Evolutionary conservation across 2,113 vertebrate genomes (phyloP).

Genomic region (Chrysemys picta): DNA sequence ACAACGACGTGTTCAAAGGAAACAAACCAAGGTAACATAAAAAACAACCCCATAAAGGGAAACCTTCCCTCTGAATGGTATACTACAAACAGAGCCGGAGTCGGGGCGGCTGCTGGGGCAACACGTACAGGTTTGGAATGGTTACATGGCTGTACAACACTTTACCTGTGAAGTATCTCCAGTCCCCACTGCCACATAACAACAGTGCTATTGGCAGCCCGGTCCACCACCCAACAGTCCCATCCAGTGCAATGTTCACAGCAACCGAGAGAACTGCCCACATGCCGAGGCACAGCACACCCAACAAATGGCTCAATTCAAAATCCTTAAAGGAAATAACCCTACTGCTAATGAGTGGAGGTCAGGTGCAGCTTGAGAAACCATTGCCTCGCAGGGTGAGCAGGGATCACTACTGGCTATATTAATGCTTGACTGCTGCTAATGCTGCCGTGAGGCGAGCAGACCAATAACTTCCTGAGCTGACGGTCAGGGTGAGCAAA

Average conservation of each 20-base stretch:
- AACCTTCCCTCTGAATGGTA: not conserved
- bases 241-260: not conserved
- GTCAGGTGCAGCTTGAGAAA: not conserved
- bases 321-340: not conserved
- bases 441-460: not conserved
- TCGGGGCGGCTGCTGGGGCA: not conserved
- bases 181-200: not conserved
- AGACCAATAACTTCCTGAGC: not conserved
- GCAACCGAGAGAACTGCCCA: not conserved
- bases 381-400: not conserved
- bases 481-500: not conserved
- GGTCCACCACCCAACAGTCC: not conserved
- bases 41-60: not conserved
- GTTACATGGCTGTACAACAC: not conserved
- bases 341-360: not conserved
- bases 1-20: not conserved
- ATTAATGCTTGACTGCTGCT: not conserved
- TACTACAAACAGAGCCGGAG: not conserved
- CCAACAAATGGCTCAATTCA: not conserved
- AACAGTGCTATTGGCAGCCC: not conserved
- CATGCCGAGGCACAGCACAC: not conserved
- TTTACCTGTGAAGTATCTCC: not conserved
- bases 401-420: not conserved
- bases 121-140: not conserved
- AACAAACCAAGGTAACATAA: not conserved